Evolutionary conservation across 2,888 invertebrate species (phyloP), one percentile per base, ranked within the genome.

Genomic region (Dendrolimus pini): DNA sequence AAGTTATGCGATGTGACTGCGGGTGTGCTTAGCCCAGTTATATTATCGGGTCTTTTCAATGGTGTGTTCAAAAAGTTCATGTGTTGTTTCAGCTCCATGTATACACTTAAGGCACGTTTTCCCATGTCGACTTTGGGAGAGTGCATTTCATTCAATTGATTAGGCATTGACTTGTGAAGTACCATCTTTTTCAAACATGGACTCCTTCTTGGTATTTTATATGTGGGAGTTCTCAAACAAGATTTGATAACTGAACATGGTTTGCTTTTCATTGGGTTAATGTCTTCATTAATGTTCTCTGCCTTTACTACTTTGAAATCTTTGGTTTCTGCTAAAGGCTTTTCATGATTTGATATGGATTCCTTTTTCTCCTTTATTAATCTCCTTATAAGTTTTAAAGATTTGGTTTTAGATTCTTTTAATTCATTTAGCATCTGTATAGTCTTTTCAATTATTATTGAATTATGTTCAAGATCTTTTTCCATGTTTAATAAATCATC

Each of bases 1-100:
- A 90, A 70, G 65, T 89, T 89, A 55, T 78, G 74, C 41, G 88
- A 88, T 3, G 83, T 88, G 0, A 80, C 62, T 1, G 80, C 75
- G 0, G 89, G 89, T 1, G 89, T 88, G 59, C 85, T 80, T 0
- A 76, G 76, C 0, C 69, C 61, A 9, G 57, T 59, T 1, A 55
- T 12, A 8, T 63, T 60, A 0, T 63, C 65, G 41, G 66, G 63
- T 61, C 82, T 84, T 0, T 72, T 68, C 12, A 75, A 62, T 6
- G 89, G 90, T 9, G 90, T 89, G 56, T 70, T 82, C 47, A 90
- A 65, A 61, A 88, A 90, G 55, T 79, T 77, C 80, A 89, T 82
- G 8, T 80, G 75, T 61, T 83, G 77, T 55, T 88, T 90, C 78
- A 87, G 83, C 61, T 85, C 70, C 82, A 88, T 76, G 47, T 90